Conservation (phyloP, 2,797 vertebrate species). For the Sciurus vulgaris region DNA sequence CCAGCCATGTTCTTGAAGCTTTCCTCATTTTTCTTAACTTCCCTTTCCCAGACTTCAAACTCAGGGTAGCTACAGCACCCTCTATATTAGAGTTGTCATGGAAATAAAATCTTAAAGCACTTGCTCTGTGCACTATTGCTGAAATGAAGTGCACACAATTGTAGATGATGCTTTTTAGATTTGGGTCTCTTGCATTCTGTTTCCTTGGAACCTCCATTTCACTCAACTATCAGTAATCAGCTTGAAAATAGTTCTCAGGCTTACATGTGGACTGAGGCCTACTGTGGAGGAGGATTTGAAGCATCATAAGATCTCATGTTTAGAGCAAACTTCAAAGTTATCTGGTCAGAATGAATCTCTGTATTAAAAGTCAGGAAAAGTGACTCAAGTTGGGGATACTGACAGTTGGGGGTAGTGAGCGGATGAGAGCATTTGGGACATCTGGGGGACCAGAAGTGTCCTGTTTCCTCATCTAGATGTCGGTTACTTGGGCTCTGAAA, state of each 20-base stretch:
- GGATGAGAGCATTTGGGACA: background rate
- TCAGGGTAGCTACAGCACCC: background rate
- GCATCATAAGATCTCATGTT: background rate
- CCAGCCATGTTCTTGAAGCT: background rate
- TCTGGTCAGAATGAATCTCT: background rate
- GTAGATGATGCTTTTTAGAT: background rate
- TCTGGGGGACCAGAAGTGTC: too few relatives aligned
- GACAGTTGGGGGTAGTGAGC: background rate
- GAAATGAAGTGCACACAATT: background rate
- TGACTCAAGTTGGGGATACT: background rate
- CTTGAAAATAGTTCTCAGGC: background rate
- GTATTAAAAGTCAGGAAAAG: background rate
- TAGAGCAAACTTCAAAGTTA: background rate
- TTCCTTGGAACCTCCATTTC: background rate
- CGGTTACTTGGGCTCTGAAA: background rate
- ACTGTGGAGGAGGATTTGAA: background rate
- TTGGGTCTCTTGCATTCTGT: background rate
- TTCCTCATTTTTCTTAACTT: background rate
- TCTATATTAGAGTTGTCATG: rapidly evolving
- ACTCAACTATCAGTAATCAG: background rate
- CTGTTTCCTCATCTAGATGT: background rate
- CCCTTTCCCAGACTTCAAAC: background rate
- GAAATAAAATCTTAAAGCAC: background rate
- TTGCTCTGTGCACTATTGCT: rapidly evolving
- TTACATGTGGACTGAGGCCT: background rate